Percentiles rank a stretch among this genome's conserved stretches.
Evolutionary conservation across 1,140 invertebrate species (phyloP).

Genomic region (Pararge aegeria): DNA sequence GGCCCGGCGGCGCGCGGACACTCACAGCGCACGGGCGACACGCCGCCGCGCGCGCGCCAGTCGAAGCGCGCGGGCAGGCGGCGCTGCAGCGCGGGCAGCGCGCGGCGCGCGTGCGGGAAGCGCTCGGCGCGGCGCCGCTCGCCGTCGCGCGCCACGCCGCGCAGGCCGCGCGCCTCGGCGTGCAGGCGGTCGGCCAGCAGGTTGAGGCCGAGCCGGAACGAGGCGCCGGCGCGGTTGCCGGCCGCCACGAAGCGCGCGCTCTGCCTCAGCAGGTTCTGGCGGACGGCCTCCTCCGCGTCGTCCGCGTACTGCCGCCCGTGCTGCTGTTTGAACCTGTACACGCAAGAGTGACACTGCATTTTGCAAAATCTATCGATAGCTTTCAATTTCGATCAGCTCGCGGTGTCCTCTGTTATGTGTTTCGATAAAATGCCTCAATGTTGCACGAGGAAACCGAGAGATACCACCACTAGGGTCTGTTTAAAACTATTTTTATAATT

Average conservation of each 20-base stretch:
- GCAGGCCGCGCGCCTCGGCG: slow-evolving; percentile 30
- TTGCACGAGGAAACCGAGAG: no score
- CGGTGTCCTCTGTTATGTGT: no score
- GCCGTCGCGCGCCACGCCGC: slow-evolving; percentile 4
- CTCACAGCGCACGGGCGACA: slow-evolving; percentile 5
- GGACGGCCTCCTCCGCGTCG: slow-evolving; percentile 41
- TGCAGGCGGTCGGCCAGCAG: slow-evolving; percentile 38
- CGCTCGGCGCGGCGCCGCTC: slow-evolving; percentile 19
- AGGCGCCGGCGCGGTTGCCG: slow-evolving; percentile 41
- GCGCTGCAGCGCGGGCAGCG: slow-evolving; percentile 13
- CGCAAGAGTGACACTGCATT: no score
- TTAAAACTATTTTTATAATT: no score
- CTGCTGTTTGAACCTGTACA: slow-evolving; percentile 20
- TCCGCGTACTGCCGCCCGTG: slow-evolving; percentile 38
- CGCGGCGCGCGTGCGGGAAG: slow-evolving; percentile 31
- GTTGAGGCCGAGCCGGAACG: slow-evolving; percentile 34
- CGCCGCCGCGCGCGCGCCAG: slow-evolving; percentile 45
- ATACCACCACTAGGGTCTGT: no score
- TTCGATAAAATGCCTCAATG: no score
- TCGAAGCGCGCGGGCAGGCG: slow-evolving; percentile 35
- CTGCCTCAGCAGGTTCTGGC: slow-evolving; percentile 46
- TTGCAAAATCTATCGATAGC: no score
- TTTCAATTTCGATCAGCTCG: no score
- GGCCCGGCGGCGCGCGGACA: background rate
- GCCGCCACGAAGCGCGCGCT: slow-evolving; percentile 39